Conservation (phyloP, 2,113 vertebrate genomes). For the Rhabdomys dilectus region DNA sequence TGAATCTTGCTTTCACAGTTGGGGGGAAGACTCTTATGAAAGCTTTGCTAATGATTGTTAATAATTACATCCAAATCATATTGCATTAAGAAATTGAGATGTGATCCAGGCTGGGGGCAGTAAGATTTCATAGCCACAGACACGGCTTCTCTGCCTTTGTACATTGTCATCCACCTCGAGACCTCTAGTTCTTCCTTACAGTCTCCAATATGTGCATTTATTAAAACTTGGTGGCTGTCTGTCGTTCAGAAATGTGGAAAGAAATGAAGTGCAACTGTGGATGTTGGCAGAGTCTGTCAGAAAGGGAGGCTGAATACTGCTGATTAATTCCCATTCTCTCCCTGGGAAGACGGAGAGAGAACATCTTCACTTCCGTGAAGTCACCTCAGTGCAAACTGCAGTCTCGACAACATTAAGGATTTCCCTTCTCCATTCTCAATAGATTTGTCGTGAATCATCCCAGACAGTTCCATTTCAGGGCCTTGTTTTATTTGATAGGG, state of each 20-base stretch:
- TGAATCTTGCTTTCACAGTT: conserved; percentile 41
- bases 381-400: not conserved
- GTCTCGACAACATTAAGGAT: conserved; percentile 1
- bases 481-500: conserved; percentile 47
- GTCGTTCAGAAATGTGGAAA: conserved; percentile 59
- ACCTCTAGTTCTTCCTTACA: not conserved
- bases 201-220: conserved; percentile 4
- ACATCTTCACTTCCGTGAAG: not conserved
- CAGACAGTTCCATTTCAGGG: conserved; percentile 41
- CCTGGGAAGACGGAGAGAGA: not conserved
- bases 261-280: conserved; percentile 50
- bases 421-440: conserved; percentile 48
- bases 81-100: conserved; percentile 60
- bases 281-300: not conserved
- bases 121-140: not conserved
- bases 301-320: not conserved
- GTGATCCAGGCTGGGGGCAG: not conserved
- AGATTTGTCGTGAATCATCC: conserved; percentile 58
- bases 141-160: conserved; percentile 11
- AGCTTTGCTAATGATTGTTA: conserved; percentile 73
- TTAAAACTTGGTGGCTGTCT: conserved; percentile 55
- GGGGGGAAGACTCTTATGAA: conserved; percentile 50
- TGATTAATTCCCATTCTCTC: conserved; percentile 59
- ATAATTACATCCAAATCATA: conserved; percentile 64
- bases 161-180: conserved; percentile 40